Evolutionary conservation across 2,797 vertebrate genomes (phyloP), one percentile per base, ranked within the genome.

Genomic region (Gadopsis bispinosus): DNA sequence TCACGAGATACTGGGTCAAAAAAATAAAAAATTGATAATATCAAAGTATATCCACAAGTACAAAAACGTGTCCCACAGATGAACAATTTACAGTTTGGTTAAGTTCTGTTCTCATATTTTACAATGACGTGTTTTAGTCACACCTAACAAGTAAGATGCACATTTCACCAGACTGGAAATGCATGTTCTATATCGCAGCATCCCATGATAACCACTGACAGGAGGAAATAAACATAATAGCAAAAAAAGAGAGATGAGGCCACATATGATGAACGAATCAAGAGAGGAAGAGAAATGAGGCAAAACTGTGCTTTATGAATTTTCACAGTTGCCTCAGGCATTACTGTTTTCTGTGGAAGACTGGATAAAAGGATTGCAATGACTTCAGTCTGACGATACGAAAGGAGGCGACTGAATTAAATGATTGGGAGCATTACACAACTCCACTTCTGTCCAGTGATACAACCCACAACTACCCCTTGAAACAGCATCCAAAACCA

Each of bases 351-450:
- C 47, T 78, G n/a, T 45, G 41, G 41, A 71, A 35, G 33, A 51
- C 68, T 66, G 64, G 60, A 75, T 67, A 59, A 80, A 74, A 75
- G 53, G 48, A 75, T 74, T 72, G 60, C 29, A 55, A 47, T 39
- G 51, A 80, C 70, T 81, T 64, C 41, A 47, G 67, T 60, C 39
- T 48, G 58, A 73, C 2, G 14, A 41, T 13, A 53, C 33, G 33
- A 41, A 74, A 56, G 45, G 65, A 80, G 58, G 45, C 7, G 45
- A 87, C 81, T 81, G 73, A 80, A 83, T 87, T 85, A 81, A 83
- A 73, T 77, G 77, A 83, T 73, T 83, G 54, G 63, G 35, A 58
- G 70, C 7, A 75, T 84, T 84, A 82, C 79, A 76, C 53, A 84
- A 75, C 56, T 61, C 41, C 29, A 39, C 50, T 62, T 84, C 31